These are phyloP conservation scores for Tenthredo distinguenda DNA, from an alignment of 2,888 invertebrate genomes.

Conservation along the genomic window DNA sequence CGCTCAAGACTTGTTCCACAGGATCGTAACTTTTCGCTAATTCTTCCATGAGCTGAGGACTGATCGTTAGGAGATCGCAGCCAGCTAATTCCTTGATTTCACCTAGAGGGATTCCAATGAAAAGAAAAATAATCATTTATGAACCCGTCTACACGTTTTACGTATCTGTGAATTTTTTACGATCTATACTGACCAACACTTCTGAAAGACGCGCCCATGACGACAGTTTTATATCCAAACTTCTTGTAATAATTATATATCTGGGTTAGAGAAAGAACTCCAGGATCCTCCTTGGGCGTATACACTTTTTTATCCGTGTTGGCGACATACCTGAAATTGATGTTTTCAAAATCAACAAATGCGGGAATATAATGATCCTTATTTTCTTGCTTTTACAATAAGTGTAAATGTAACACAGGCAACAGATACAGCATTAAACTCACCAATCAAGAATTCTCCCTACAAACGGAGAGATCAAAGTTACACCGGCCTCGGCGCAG, in stretches of 20 bases:
- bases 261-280: conserved; percentile 95
- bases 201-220: conserved; percentile 99
- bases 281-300: conserved; percentile 94
- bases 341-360: neutral
- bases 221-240: conserved; percentile 96
- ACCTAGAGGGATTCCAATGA: conserved; percentile 75
- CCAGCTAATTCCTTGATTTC: conserved; percentile 97
- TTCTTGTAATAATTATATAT: conserved; percentile 99
- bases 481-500: conserved; percentile 98
- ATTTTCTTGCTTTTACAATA: neutral
- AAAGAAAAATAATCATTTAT: conserved; percentile 4
- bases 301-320: conserved; percentile 93
- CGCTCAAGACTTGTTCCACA: conserved; percentile 82
- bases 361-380: neutral
- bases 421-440: conserved; percentile 61
- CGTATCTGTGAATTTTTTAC: neutral
- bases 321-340: conserved; percentile 85
- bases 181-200: conserved; percentile 84
- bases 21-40: conserved; percentile 87
- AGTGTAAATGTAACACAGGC: neutral
- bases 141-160: neutral
- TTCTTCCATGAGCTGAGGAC: conserved; percentile 93
- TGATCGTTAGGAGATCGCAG: conserved; percentile 98
- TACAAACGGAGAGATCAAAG: conserved; percentile 99
- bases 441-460: conserved; percentile 99